Percentiles rank a stretch among this genome's conserved stretches.
These are phyloP conservation scores for Halyomorpha halys DNA, from an alignment of 1,140 invertebrate species.

Conservation along the genomic window DNA sequence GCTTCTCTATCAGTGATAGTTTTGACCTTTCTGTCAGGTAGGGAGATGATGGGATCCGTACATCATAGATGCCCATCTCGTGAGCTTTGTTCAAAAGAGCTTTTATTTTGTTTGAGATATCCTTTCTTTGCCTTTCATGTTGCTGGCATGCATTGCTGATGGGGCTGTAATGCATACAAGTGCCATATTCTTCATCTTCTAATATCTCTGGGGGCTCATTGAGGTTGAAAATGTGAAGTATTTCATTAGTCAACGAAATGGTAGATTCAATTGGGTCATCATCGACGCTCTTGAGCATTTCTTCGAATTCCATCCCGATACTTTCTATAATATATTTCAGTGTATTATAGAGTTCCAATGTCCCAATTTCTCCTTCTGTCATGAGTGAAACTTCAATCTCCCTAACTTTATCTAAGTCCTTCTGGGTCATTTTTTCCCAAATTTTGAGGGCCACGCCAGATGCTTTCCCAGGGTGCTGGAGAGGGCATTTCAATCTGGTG, in stretches of 20 bases:
- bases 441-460: not conserved
- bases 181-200: not conserved
- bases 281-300: not conserved
- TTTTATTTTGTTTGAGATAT: not conserved
- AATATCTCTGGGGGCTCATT: not conserved
- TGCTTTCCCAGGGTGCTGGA: not conserved
- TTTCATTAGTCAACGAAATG: not conserved
- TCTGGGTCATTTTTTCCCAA: conserved; percentile 1
- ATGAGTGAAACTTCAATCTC: not conserved
- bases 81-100: not conserved
- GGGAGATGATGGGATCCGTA: not conserved
- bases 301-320: not conserved
- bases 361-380: not conserved
- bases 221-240: not conserved
- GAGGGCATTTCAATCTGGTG: not conserved
- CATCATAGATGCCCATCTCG: not conserved
- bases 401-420: not conserved
- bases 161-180: not conserved
- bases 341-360: not conserved
- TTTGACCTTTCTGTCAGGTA: not conserved
- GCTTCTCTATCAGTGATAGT: not conserved
- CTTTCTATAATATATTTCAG: not conserved
- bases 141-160: not conserved
- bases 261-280: not conserved
- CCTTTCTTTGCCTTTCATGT: not conserved